Percentiles rank a stretch among this genome's conserved stretches.
Evolutionary conservation across 2,888 invertebrate genomes (phyloP).

Genomic region (Caenorhabditis sulstoni): DNA sequence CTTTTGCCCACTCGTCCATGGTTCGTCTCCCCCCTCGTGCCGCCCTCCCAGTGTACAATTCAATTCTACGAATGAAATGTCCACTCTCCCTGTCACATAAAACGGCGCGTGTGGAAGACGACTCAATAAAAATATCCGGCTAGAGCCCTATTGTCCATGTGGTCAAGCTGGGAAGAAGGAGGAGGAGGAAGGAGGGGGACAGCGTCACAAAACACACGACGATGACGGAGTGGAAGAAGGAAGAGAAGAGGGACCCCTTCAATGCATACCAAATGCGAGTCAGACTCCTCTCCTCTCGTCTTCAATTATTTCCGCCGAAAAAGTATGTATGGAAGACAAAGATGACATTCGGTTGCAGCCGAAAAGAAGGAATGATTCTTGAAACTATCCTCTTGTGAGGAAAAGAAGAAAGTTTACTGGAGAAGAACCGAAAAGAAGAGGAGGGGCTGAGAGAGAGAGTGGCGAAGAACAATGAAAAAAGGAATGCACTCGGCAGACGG

Average conservation of each 20-base stretch:
- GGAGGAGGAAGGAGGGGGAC: too few species aligned
- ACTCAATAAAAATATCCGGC: too few species aligned
- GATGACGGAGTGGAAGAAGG: neutral
- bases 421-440: neutral
- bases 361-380: neutral
- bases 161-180: neutral
- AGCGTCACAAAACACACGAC: slow-evolving; percentile 15
- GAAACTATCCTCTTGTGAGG: neutral
- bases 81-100: too few species aligned
- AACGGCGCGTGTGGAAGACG: too few species aligned
- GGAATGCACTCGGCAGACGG: slow-evolving; percentile 5
- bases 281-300: neutral
- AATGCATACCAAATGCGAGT: slow-evolving; percentile 45
- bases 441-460: neutral
- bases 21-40: neutral
- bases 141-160: too few species aligned
- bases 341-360: neutral
- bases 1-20: too few species aligned
- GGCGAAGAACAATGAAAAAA: slow-evolving; percentile 5
- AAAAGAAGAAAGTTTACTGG: neutral
- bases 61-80: neutral
- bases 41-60: slow-evolving; percentile 4
- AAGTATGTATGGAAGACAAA: slow-evolving; percentile 5
- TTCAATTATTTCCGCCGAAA: slow-evolving; percentile 46
- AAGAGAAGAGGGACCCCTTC: slow-evolving; percentile 10